phyloP scores from a whole-genome alignment of 2,888 invertebrate species.

The Patella caerulea region DNA sequence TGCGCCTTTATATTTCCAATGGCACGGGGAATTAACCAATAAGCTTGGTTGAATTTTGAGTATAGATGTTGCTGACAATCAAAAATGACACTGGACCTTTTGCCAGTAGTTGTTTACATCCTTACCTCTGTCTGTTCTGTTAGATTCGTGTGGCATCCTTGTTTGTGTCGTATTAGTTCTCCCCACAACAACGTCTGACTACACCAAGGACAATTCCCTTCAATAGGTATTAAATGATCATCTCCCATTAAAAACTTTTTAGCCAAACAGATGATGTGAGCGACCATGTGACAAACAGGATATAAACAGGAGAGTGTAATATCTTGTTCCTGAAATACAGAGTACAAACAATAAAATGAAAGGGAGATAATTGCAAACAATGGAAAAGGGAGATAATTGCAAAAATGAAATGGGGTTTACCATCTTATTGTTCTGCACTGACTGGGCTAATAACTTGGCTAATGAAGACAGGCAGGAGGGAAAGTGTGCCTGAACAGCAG shows the following conservation, averaged over 20 bases:
- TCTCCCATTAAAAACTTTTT: slow-evolving; percentile 76
- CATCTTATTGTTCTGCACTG: too few species aligned
- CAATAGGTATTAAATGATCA: slow-evolving; percentile 83
- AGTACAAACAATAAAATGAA: background rate
- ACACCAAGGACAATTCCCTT: slow-evolving; percentile 86
- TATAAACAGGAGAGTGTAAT: slow-evolving; percentile 76
- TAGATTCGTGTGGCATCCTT: slow-evolving; percentile 64
- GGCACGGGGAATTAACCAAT: too few species aligned
- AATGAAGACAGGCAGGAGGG: background rate
- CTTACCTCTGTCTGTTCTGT: slow-evolving; percentile 28
- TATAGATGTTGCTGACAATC: background rate
- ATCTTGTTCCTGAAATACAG: slow-evolving; percentile 41
- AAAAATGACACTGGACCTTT: background rate
- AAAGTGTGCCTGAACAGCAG: too few species aligned
- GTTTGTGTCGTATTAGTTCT: slow-evolving; percentile 77
- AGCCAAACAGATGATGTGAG: slow-evolving; percentile 85
- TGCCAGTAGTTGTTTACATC: background rate
- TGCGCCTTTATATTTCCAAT: too few species aligned
- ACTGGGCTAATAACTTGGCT: background rate
- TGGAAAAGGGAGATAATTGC: too few species aligned
- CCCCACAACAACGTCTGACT: slow-evolving; percentile 82
- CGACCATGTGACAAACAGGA: slow-evolving; percentile 77
- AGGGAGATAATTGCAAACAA: too few species aligned
- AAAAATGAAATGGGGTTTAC: background rate
- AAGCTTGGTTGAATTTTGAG: too few species aligned